Conservation (phyloP, 2,113 vertebrate genomes). For the Rousettus leschenaultii region DNA sequence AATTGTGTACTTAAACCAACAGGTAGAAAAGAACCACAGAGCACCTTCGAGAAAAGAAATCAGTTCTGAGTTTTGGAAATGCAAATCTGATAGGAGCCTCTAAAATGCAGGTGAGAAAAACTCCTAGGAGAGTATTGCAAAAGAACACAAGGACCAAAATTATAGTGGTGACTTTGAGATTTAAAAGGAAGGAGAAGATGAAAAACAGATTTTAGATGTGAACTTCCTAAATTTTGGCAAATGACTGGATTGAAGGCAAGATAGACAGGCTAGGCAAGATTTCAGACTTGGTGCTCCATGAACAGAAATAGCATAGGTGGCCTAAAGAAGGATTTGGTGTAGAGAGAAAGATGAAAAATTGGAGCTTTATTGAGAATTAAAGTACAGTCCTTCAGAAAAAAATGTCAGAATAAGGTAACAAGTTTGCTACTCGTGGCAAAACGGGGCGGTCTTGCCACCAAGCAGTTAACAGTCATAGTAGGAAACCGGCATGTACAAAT, state of each 20-base stretch:
- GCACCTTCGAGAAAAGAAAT: neutral
- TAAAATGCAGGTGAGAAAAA: neutral
- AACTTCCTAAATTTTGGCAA: neutral
- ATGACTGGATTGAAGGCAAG: neutral
- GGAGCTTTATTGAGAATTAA: neutral
- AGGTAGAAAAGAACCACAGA: neutral
- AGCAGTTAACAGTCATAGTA: neutral
- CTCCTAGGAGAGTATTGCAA: neutral
- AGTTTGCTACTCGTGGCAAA: neutral
- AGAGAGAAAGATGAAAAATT: neutral
- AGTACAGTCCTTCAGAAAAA: neutral
- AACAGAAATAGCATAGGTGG: neutral
- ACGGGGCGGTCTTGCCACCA: neutral
- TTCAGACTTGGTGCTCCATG: neutral
- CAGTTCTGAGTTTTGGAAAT: neutral
- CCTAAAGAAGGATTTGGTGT: neutral
- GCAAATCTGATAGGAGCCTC: neutral
- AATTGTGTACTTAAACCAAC: neutral
- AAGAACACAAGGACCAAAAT: neutral
- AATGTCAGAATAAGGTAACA: neutral
- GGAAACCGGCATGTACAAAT: neutral
- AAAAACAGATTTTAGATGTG: neutral
- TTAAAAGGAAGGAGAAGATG: neutral
- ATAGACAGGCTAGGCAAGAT: neutral
- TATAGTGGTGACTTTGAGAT: neutral